Base-by-base conservation (phyloP, 2,797 vertebrate genomes). In the Tadarida brasiliensis region DNA sequence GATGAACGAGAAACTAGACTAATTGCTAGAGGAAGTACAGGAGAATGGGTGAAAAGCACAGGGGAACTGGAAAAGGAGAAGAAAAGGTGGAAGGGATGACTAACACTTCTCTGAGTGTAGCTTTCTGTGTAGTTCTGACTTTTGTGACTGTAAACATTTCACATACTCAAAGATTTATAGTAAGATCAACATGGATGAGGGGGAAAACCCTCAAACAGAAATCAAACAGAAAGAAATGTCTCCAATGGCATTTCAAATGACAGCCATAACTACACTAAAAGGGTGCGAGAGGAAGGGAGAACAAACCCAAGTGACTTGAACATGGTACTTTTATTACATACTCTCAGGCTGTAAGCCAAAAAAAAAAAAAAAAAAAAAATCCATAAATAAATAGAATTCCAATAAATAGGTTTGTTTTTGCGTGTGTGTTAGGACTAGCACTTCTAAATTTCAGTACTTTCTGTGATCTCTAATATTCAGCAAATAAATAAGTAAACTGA, bases 141-240 rank as follows among this genome's bases (percentile, higher is more conserved):
- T 74, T 70, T 33, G 5, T 24, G 90, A 77, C 3, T 19, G 26
- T 14, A 16, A 82, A 77, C 15, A 15, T 26, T 77, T 92, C 82
- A 71, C 26, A 51, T 39, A 35, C 16, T 67, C 54, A 61, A 74
- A 89, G 57, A 78, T 67, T 67, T 77, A 83, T 11, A 90, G 57
- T 5, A 82, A 77, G 20, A 26, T 35, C n/a, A 51, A 82, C 1
- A 44, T 67, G 1, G 17, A 77, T 11, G 47, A 80, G 14, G 9
- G 2, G 1, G 7, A 77, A 70, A 44, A 3, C 0, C 4, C 70
- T 51, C 59, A 87, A 71, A 80, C 10, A 63, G 17, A 89, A 89
- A 87, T 63, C 28, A 81, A 91, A 78, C 33, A 88, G 26, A 65
- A 87, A 91, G 33, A 65, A 87, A 49, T 61, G 26, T 65, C 24